A percentile compares a stretch with the other conserved stretches of the same genome.
These are phyloP conservation scores for Coregonus clupeaformis DNA, from an alignment of 2,113 vertebrate genomes.

Conservation along the genomic window DNA sequence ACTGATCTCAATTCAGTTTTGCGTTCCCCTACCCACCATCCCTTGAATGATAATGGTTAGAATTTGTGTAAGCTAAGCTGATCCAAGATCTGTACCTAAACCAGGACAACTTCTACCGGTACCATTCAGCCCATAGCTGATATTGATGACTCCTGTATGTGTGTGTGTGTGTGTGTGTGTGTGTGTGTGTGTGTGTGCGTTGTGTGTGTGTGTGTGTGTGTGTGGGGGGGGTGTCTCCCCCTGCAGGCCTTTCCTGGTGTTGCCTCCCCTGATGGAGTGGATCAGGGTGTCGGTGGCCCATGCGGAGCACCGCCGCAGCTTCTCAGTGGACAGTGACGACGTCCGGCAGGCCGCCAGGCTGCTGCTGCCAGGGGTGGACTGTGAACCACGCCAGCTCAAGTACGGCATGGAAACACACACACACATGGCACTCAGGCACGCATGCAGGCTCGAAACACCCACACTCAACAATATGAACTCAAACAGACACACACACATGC, in stretches of 20 bases:
- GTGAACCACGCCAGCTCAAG: constrained; percentile 96
- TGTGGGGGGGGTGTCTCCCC: constrained; percentile 53
- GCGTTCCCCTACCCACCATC: too few species aligned
- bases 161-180: background rate
- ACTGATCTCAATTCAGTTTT: too few species aligned
- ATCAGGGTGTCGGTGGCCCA: constrained; percentile 92
- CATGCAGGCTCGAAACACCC: background rate
- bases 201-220: background rate
- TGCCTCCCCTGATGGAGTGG: constrained; percentile 98
- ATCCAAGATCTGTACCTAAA: too few species aligned
- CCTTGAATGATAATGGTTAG: too few species aligned
- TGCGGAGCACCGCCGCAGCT: constrained; percentile 91
- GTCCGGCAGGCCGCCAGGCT: constrained; percentile 95
- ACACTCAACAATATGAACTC: background rate
- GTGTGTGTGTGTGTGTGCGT: constrained; percentile 2
- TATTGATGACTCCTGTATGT: too few species aligned
- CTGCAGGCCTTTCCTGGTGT: constrained; percentile 91
- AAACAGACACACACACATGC: background rate
- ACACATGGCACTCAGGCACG: background rate
- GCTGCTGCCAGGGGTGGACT: constrained; percentile 94
- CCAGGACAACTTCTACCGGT: too few species aligned
- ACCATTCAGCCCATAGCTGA: too few species aligned
- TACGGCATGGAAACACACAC: constrained; percentile 63
- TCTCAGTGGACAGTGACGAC: constrained; percentile 97
- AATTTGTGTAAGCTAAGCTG: too few species aligned